Evolutionary conservation across 2,113 vertebrate species (phyloP).

Genomic region (Promerops cafer): DNA sequence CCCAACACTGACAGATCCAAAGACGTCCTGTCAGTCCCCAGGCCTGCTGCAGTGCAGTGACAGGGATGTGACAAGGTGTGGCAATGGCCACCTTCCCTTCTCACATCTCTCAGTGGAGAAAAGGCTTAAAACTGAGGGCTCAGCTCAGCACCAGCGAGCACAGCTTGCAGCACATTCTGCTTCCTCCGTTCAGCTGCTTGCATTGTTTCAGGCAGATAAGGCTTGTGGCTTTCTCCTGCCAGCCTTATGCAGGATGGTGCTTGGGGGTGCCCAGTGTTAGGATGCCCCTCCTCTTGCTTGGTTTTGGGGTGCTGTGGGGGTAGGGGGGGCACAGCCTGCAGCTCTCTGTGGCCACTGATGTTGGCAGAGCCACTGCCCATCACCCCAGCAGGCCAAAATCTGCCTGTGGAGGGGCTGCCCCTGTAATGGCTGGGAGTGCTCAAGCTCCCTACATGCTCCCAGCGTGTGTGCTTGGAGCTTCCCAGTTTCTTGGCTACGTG

Average conservation of each 20-base stretch:
- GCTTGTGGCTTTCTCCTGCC: neutral
- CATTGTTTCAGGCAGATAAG: neutral
- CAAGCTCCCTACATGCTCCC: neutral
- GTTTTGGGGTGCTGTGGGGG: neutral
- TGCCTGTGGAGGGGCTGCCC: neutral
- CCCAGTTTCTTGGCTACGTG: neutral
- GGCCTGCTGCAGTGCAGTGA: neutral
- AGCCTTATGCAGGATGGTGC: neutral
- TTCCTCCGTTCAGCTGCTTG: neutral
- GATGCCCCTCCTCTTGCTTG: neutral
- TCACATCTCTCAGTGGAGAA: neutral
- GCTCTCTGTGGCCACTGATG: neutral
- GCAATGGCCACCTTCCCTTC: neutral
- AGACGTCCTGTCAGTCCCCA: fast-evolving
- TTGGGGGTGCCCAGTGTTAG: neutral
- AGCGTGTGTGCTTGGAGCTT: neutral
- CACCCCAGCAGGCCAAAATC: neutral
- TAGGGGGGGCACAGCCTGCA: neutral
- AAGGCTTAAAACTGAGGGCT: neutral
- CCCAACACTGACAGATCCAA: fast-evolving
- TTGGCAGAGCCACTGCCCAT: neutral
- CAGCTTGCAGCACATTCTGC: fast-evolving
- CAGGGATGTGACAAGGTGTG: neutral
- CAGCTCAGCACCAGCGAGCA: neutral
- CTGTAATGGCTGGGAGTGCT: neutral